These are phyloP conservation scores for Tanypteryx hageni DNA, from an alignment of 2,888 invertebrate species.

Conservation along the genomic window DNA sequence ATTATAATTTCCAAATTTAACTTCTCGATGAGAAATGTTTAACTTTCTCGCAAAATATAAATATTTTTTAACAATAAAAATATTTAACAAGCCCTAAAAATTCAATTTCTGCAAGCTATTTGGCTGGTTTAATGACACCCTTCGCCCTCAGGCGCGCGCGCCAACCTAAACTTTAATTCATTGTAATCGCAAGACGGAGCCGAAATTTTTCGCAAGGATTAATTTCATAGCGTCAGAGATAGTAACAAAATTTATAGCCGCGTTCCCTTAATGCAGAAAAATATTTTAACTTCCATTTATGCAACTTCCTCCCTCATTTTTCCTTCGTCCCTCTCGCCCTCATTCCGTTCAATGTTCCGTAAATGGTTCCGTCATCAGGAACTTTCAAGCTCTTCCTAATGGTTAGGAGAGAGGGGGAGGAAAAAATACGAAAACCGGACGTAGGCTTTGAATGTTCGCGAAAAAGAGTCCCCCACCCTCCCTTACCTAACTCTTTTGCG, in stretches of 20 bases:
- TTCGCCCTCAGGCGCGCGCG: neutral
- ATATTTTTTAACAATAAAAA: neutral
- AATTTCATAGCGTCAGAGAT: conserved; percentile 14
- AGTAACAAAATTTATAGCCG: neutral
- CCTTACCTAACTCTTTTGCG: neutral
- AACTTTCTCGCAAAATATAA: too few relatives aligned
- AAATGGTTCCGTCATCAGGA: conserved; percentile 24
- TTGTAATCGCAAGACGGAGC: conserved; percentile 8
- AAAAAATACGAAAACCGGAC: conserved; percentile 18
- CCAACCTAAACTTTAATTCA: neutral
- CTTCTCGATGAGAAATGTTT: too few relatives aligned
- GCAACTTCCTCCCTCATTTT: neutral
- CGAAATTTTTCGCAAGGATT: conserved; percentile 5
- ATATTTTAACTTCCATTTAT: conserved; percentile 12
- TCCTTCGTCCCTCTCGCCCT: neutral
- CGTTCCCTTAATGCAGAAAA: conserved; percentile 18
- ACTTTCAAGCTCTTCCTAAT: conserved; percentile 16
- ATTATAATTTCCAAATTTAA: too few relatives aligned
- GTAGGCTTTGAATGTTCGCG: conserved; percentile 3
- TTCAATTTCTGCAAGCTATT: neutral
- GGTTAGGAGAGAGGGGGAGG: neutral
- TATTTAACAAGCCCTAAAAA: neutral
- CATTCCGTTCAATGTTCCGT: conserved; percentile 2
- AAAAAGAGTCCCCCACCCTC: neutral
- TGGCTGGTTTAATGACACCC: neutral